Conservation (phyloP, 2,888 invertebrate genomes). For the Brenthis daphne region DNA sequence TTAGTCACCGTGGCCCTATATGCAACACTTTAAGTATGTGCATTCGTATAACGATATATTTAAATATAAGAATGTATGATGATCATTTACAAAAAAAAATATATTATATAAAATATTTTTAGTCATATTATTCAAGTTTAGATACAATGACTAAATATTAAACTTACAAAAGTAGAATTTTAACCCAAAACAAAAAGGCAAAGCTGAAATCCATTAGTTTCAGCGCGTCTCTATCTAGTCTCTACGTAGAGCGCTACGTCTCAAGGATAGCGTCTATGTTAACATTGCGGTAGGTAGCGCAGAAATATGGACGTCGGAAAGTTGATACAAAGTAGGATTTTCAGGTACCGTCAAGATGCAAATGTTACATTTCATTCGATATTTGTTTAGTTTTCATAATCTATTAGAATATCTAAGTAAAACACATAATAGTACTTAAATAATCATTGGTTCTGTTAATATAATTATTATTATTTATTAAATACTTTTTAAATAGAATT, state of each 20-base stretch:
- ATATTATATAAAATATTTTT: too few relatives aligned
- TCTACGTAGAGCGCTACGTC: constrained; percentile 29
- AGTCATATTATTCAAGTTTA: too few relatives aligned
- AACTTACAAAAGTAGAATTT: constrained; percentile 15
- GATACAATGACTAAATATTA: not conserved
- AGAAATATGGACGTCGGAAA: constrained; percentile 76
- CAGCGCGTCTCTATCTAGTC: constrained; percentile 19
- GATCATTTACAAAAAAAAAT: too few relatives aligned
- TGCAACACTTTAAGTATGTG: too few relatives aligned
- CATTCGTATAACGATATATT: too few relatives aligned
- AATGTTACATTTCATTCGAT: constrained; percentile 29
- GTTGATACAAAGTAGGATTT: constrained; percentile 77
- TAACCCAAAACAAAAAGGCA: constrained; percentile 15
- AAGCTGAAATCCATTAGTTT: constrained; percentile 37
- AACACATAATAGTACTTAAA: too few relatives aligned
- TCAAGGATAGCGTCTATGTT: constrained; percentile 52
- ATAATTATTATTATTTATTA: too few relatives aligned
- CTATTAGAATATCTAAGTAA: not conserved
- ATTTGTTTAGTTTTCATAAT: not conserved
- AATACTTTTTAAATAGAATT: too few relatives aligned
- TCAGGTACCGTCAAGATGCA: constrained; percentile 65
- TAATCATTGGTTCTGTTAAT: too few relatives aligned
- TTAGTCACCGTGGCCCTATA: not conserved
- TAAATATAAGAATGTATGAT: too few relatives aligned
- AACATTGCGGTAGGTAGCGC: constrained; percentile 57